Evolutionary conservation across 2,113 vertebrate genomes (phyloP), one percentile per base, ranked within the genome.

Genomic region (Willisornis vidua): DNA sequence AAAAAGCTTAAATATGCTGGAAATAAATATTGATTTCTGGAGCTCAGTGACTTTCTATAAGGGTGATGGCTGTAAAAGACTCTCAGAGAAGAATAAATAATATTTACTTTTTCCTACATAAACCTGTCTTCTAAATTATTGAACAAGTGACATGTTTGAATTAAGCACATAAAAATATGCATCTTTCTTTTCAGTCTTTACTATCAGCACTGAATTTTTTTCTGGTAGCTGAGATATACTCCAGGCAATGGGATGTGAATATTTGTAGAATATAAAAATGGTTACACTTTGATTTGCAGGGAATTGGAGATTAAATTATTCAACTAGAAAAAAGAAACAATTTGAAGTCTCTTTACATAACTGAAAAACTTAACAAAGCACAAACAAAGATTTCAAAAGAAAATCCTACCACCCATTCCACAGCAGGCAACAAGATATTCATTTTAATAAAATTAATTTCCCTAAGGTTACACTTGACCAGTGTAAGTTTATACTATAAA

Each of bases 21-120:
- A 65, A 94, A 96, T 91, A 82, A 96, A 96, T 96, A 96, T 93
- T 95, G 88, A 97, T 97, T 96, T 70, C 87, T 97, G 75, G 51
- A 94, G 65, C 41, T 70, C 37, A 90, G 39, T 33, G 48, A 84
- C 54, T 72, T 58, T 82, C 82, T 93, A 14, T 92, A 95, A 91
- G 88, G 75, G n/a, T 41, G 81, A 94, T 88, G 87, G 65, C 71
- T 52, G n/a, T 90, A 94, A 88, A 85, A 94, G 29, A 65, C 7
- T 80, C 55, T 58, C 83, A 33, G 43, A 80, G 74, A 94, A 81
- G 83, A 58, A 94, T 91, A 93, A 89, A 90, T 91, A 95, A 87
- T 84, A 95, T 90, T 96, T 96, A 63, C 78, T 88, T 96, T 94
- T 85, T 51, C 92, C 77, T 87, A 79, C 25, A 48, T 73, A 90